Evolutionary conservation across 2,113 vertebrate genomes (phyloP), one percentile per base, ranked within the genome.

Genomic region (Sturnira hondurensis): DNA sequence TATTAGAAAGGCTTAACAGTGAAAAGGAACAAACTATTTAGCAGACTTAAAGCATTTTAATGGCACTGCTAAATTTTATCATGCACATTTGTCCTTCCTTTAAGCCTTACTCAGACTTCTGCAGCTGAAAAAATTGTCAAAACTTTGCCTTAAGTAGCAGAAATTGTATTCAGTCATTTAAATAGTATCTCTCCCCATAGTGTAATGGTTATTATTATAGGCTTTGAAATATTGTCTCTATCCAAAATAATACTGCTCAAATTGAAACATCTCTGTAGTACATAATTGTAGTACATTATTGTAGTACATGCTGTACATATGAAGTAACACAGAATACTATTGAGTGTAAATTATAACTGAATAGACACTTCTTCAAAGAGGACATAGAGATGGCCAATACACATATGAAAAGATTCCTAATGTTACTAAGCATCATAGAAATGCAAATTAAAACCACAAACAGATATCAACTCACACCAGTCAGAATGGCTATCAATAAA

Each of bases 61-160:
- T 65, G 45, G 33, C 73, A 94, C 26, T 81, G 67, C 33, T 89
- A 73, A 77, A 58, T 47, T 93, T 96, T 47, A 91, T 93, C 71
- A 71, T 73, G 61, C 45, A 89, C 77, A 94, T 93, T 76, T 91
- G 43, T 65, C 94, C 93, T 95, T 95, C 89, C 41, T 68, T 95
- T 89, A 89, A 95, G 45, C 38, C 54, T 41, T 76, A 52, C 36
- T 73, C 33, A 77, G 83, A 91, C 11, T 85, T 90, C n/a, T 33
- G 13, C n/a, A 81, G 36, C 38, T 80, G 14, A 78, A 95, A 91
- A 87, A 91, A 96, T 89, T 91, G 86, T 20, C 71, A 96, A 54
- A 91, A 65, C 22, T 89, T 94, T 86, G 67, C n/a, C 71, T 22
- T 82, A 88, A 93, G 45, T 28, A 58, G 14, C 9, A 15, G 31